A percentile compares a stretch with the other conserved stretches of the same genome.
Evolutionary conservation across 2,888 invertebrate genomes (phyloP).

Genomic region (Cepaea hortensis): DNA sequence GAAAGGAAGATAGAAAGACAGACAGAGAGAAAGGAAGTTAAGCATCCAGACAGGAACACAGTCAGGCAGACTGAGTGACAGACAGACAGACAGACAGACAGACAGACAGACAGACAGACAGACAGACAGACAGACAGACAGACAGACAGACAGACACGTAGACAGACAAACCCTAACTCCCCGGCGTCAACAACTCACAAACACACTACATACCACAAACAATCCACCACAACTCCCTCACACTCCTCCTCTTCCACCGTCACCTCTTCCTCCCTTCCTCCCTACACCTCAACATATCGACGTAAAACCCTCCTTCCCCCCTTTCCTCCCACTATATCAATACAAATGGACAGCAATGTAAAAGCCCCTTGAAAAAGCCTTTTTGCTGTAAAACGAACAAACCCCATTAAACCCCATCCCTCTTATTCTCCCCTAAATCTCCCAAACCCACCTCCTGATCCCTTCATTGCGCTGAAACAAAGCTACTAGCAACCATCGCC

Average conservation of each 20-base stretch:
- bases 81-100: background rate
- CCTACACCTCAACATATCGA: no score
- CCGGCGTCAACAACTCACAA: no score
- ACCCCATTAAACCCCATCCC: background rate
- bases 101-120: background rate
- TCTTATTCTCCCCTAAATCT: no score
- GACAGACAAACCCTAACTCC: no score
- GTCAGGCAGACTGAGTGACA: background rate
- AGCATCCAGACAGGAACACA: background rate
- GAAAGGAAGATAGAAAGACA: background rate
- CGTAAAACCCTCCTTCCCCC: background rate
- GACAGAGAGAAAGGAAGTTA: background rate
- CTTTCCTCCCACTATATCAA: constrained; percentile 38
- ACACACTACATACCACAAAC: no score
- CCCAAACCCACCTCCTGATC: no score
- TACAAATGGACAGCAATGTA: constrained; percentile 41
- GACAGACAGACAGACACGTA: background rate
- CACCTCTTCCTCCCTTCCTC: no score
- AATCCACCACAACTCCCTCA: no score
- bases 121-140: background rate
- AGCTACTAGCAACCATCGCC: no score
- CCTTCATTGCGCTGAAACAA: no score
- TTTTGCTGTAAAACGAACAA: constrained; percentile 41
- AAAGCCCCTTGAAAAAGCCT: constrained; percentile 46
- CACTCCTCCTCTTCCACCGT: no score